Percentiles rank a stretch among this genome's conserved stretches.
Conservation (phyloP, 2,888 invertebrate species). For the Sinodicranocentrus sp. region DNA sequence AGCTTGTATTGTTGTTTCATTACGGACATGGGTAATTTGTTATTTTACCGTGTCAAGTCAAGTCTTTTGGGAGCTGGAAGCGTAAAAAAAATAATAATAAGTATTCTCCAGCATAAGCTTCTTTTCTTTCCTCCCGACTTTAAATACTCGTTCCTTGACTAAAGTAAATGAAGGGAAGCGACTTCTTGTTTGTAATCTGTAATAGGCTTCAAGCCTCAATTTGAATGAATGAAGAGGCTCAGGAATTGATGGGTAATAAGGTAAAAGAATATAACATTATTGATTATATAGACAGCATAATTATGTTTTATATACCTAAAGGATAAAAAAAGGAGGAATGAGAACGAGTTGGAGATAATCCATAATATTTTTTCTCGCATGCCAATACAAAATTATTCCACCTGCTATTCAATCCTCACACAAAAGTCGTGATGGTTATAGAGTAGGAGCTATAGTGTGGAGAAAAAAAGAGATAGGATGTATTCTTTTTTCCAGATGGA, state of each 20-base stretch:
- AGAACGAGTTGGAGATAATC: too few relatives aligned
- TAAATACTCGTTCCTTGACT: not conserved
- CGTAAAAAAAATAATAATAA: conserved; percentile 10
- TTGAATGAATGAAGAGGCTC: conserved; percentile 46
- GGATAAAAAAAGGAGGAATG: too few relatives aligned
- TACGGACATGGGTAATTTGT: conserved; percentile 55
- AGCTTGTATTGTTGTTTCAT: conserved; percentile 23
- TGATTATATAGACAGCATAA: too few relatives aligned
- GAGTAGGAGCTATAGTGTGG: not conserved
- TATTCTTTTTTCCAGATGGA: too few relatives aligned
- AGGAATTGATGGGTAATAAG: conserved; percentile 16
- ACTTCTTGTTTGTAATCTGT: conserved; percentile 38
- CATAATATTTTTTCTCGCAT: conserved; percentile 16
- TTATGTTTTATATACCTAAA: too few relatives aligned
- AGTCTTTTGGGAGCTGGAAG: conserved; percentile 55
- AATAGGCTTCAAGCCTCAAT: conserved; percentile 45
- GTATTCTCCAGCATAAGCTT: not conserved
- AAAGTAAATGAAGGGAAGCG: conserved; percentile 35
- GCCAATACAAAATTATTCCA: conserved; percentile 35
- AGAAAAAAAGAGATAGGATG: not conserved
- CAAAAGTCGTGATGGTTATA: not conserved
- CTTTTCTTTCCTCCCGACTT: conserved; percentile 1
- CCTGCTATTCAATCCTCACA: too few relatives aligned
- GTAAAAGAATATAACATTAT: not conserved
- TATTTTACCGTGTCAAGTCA: conserved; percentile 64